Evolutionary conservation across 2,797 vertebrate species (phyloP), one percentile per base, ranked within the genome.

Genomic region (Eulemur albifrons): DNA sequence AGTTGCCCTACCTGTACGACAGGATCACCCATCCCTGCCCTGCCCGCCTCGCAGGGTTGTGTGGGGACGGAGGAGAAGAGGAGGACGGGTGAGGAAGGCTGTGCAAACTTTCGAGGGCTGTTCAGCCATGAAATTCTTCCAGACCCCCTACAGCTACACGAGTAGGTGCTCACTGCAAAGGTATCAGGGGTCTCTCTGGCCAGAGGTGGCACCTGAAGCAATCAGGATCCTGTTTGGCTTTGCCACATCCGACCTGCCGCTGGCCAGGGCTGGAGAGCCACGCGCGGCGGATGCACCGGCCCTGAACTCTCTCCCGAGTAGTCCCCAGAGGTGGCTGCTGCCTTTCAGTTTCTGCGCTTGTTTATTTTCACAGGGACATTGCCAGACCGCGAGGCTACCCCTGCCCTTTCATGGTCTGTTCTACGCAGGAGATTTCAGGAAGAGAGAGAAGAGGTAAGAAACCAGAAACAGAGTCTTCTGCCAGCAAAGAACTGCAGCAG

Each of bases 301-400:
- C 54, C 88, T 57, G 73, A 81, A 93, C 96, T 93, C 77, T 95
- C 96, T 92, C 93, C 83, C 25, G 48, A 97, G 96, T 93, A 32
- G 92, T 98, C 97, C 97, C 97, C 95, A 95, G 97, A 95, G 97
- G 84, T 40, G 38, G 92, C 38, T 7, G 32, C 84, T 70, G 94
- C 85, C 96, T 97, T 97, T 96, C 96, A 96, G 93, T 79, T 83
- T 88, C 91, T 57, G 20, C 12, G 0, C 80, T 96, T 97, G 96
- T 97, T 97, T 98, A 95, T 96, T 97, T 97, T 95, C 81, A 95
- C 95, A 98, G 97, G 96, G 94, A 96, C 8, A 35, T 12, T 97
- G 97, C 97, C 97, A 97, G 96, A 94, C 96, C 73, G 23, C 70
- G 35, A 10, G 76, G 82, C 93, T 73, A 87, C 83, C 94, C 84